Evolutionary conservation across 2,888 invertebrate genomes (phyloP).

Genomic region (Loripinus fragilis): DNA sequence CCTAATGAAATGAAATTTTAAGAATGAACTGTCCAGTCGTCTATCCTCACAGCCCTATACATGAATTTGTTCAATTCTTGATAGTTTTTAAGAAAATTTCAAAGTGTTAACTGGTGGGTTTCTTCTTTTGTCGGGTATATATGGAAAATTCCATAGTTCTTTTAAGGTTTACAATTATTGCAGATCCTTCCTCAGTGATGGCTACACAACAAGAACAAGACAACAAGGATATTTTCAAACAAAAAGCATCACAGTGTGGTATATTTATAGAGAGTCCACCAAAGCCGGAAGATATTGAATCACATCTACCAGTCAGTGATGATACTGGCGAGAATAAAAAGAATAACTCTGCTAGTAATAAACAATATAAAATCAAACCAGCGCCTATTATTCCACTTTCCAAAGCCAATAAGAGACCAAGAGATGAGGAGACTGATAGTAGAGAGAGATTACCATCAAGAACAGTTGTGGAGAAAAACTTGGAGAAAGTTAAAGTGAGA

Average conservation of each 20-base stretch:
- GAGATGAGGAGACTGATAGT: neutral
- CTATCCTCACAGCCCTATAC: too few relatives aligned
- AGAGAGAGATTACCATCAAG: neutral
- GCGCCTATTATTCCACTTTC: neutral
- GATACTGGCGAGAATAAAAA: too few relatives aligned
- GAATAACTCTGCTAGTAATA: too few relatives aligned
- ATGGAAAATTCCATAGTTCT: too few relatives aligned
- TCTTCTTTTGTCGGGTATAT: too few relatives aligned
- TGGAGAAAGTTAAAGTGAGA: neutral
- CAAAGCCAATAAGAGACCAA: neutral
- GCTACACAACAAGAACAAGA: neutral
- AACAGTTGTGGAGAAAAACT: neutral
- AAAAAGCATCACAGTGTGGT: slow-evolving; percentile 4
- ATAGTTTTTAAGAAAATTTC: too few relatives aligned
- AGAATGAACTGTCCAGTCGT: too few relatives aligned
- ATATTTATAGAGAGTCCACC: neutral
- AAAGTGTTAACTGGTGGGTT: too few relatives aligned
- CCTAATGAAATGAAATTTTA: too few relatives aligned
- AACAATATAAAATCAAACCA: neutral
- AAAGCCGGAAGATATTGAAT: neutral
- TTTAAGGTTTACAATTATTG: too few relatives aligned
- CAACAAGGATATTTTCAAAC: neutral
- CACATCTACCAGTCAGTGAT: too few relatives aligned
- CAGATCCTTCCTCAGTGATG: neutral
- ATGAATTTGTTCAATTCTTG: too few relatives aligned